Evolutionary conservation across 2,113 vertebrate species (phyloP).

Genomic region (Neopipo cinnamomea): DNA sequence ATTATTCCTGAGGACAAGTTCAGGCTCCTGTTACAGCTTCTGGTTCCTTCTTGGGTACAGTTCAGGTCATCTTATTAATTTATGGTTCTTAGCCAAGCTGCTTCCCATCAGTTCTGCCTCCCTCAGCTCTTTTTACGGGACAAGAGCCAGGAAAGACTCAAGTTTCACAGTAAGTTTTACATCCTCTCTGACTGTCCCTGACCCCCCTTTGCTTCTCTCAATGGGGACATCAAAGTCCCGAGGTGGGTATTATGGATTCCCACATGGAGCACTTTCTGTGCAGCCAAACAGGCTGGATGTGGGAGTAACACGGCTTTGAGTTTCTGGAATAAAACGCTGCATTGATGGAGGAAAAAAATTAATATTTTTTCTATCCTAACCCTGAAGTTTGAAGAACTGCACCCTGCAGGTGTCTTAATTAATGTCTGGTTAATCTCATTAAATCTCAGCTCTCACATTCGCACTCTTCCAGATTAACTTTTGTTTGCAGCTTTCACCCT

Average conservation of each 20-base stretch:
- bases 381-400: not conserved
- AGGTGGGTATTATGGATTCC: fast-evolving
- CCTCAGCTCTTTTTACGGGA: not conserved
- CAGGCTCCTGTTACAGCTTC: not conserved
- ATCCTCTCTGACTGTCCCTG: not conserved
- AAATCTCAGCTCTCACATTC: not conserved
- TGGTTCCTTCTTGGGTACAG: not conserved
- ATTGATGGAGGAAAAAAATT: not conserved
- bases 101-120: not conserved
- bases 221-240: not conserved
- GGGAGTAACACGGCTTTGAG: not conserved
- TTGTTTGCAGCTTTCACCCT: not conserved
- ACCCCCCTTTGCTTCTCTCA: not conserved
- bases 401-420: not conserved
- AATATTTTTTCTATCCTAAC: not conserved
- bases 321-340: not conserved
- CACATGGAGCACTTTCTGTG: not conserved
- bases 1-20: not conserved
- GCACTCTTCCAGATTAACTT: not conserved
- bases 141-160: not conserved
- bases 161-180: not conserved
- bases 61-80: not conserved
- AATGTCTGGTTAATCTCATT: not conserved
- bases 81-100: not conserved
- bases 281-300: not conserved